phyloP scores from a whole-genome alignment of 2,113 vertebrate genomes.

The Scartelaos histophorus region DNA sequence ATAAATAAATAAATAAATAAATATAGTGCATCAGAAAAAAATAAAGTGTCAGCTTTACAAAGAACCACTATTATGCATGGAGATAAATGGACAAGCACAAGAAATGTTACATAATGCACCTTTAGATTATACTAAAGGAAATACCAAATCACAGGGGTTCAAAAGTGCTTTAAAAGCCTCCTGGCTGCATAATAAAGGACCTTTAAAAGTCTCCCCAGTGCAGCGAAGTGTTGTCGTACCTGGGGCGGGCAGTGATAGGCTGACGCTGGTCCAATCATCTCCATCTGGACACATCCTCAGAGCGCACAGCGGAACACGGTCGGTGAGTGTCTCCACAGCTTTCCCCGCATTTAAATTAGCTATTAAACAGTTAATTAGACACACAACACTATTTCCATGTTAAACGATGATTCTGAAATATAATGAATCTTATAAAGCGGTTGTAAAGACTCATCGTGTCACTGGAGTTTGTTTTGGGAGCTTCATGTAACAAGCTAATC shows the following conservation, averaged over 20 bases:
- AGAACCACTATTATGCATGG: too few species aligned
- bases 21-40: too few species aligned
- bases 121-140: too few species aligned
- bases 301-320: conserved; percentile 62
- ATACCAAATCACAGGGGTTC: too few species aligned
- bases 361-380: neutral
- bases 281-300: conserved; percentile 34
- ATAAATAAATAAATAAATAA: too few species aligned
- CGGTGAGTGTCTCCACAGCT: conserved; percentile 52
- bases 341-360: neutral
- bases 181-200: too few species aligned
- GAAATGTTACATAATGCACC: too few species aligned
- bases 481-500: conserved; percentile 55
- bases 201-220: neutral
- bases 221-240: neutral
- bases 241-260: conserved; percentile 54
- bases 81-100: too few species aligned
- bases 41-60: too few species aligned
- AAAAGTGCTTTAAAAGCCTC: too few species aligned
- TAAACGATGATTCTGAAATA: neutral
- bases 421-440: rapidly evolving
- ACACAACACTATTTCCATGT: neutral
- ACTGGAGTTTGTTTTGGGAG: neutral
- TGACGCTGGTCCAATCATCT: conserved; percentile 54
- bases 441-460: neutral